These are phyloP conservation scores for Malurus splendens DNA, from an alignment of 2,797 vertebrate species.

Conservation along the genomic window DNA sequence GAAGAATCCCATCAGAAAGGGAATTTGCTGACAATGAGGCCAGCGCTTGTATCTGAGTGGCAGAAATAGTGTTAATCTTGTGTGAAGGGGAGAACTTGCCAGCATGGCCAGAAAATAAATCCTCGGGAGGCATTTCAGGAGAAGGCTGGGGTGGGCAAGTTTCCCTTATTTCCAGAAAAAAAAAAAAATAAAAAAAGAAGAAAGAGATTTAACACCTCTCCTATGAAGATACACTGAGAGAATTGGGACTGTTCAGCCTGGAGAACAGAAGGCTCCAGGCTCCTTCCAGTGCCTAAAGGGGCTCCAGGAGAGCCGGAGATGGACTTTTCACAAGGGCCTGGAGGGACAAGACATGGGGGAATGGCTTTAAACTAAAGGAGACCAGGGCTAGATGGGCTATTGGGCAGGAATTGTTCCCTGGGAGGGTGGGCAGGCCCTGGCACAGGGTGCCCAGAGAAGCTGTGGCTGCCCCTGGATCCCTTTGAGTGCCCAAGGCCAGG, in stretches of 20 bases:
- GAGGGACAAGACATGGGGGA: not conserved
- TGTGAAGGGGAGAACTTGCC: not conserved
- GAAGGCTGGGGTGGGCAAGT: not conserved
- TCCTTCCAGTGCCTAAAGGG: not conserved
- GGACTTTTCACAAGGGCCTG: not conserved
- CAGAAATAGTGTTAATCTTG: not conserved
- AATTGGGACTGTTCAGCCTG: not conserved
- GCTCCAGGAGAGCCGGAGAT: not conserved
- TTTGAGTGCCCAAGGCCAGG: not conserved
- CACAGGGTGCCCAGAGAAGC: not conserved
- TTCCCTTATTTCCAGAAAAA: not conserved
- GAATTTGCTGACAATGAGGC: not conserved
- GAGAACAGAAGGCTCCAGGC: not conserved
- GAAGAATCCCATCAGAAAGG: not conserved
- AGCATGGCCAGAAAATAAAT: not conserved
- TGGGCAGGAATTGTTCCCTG: accelerated
- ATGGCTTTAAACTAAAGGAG: not conserved
- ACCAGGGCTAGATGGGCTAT: accelerated
- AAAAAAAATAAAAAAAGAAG: accelerated
- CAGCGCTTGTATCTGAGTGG: not conserved
- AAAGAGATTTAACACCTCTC: not conserved
- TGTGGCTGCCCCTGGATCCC: not conserved
- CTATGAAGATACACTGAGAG: not conserved
- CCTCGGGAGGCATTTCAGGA: not conserved
- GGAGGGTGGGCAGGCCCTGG: not conserved